Conservation (phyloP, 2,888 invertebrate genomes). For the Drosophila ustulata region DNA sequence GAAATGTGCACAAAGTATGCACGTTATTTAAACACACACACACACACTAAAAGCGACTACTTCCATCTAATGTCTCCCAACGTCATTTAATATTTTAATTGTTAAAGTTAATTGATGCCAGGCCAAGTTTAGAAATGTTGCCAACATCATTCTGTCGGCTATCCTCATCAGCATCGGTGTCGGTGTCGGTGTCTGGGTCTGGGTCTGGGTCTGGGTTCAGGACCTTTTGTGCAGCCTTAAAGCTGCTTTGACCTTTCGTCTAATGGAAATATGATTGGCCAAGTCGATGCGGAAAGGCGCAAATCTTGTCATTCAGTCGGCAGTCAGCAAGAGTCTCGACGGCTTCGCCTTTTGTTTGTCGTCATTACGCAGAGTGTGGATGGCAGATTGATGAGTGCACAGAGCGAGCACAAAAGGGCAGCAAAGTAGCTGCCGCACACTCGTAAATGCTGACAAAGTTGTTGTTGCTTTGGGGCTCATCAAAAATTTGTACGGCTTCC, state of each 20-base stretch:
- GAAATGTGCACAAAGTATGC: conserved; percentile 1
- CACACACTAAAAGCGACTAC: no score
- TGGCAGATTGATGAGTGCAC: conserved; percentile 43
- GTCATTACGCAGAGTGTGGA: conserved; percentile 25
- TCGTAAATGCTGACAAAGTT: conserved; percentile 24
- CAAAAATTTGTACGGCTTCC: conserved; percentile 35
- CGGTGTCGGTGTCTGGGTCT: no score
- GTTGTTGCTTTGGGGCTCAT: conserved; percentile 11
- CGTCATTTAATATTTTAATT: no score
- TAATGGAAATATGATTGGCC: conserved; percentile 24
- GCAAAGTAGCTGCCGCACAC: conserved; percentile 8
- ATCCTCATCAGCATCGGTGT: no score
- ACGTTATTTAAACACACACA: no score
- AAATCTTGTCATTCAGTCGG: conserved; percentile 8
- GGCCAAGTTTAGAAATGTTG: not conserved
- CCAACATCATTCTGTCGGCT: no score
- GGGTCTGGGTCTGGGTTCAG: no score
- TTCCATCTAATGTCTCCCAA: no score
- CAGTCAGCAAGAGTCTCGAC: no score
- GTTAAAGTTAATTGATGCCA: no score
- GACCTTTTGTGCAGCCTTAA: not conserved
- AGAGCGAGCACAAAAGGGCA: conserved; percentile 20
- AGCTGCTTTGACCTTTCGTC: conserved; percentile 5
- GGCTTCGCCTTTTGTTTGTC: not conserved
- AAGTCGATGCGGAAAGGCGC: not conserved